A percentile compares a stretch with the other conserved stretches of the same genome.
phyloP scores from a whole-genome alignment of 2,797 vertebrate genomes.

The Clarias platycephalus region DNA sequence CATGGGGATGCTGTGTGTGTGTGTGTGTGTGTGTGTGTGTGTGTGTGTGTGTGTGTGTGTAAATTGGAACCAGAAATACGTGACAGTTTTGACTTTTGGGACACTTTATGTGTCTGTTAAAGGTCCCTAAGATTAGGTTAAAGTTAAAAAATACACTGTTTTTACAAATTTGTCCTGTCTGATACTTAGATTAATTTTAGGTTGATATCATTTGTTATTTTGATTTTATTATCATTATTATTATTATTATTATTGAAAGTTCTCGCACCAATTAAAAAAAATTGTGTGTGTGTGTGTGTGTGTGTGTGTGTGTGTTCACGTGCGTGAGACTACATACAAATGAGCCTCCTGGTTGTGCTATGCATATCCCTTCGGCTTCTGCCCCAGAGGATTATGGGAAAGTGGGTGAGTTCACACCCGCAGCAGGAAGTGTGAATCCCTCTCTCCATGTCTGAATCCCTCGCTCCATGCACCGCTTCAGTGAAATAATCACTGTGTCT shows the following conservation, averaged over 20 bases:
- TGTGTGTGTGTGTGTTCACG: neutral
- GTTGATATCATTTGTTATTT: neutral
- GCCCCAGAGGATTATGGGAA: conserved; percentile 18
- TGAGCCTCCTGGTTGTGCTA: neutral
- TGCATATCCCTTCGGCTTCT: neutral
- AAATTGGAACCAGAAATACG: too few species aligned
- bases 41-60: neutral
- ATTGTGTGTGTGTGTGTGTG: neutral
- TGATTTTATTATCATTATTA: too few species aligned
- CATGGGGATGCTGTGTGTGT: neutral
- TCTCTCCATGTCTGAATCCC: neutral
- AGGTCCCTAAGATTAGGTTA: neutral
- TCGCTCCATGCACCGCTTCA: neutral
- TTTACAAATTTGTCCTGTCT: too few species aligned
- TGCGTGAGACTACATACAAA: too few species aligned
- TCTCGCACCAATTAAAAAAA: too few species aligned
- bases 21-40: neutral
- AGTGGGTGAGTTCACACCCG: conserved; percentile 3
- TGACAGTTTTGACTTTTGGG: neutral
- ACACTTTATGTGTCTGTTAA: neutral
- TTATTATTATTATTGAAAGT: too few species aligned
- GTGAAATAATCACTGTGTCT: neutral
- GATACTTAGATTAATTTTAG: neutral
- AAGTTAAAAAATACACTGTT: too few species aligned
- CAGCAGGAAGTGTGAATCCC: conserved; percentile 19